Evolutionary conservation across 2,797 vertebrate genomes (phyloP), one percentile per base, ranked within the genome.

Genomic region (Lithobates sylvaticus): DNA sequence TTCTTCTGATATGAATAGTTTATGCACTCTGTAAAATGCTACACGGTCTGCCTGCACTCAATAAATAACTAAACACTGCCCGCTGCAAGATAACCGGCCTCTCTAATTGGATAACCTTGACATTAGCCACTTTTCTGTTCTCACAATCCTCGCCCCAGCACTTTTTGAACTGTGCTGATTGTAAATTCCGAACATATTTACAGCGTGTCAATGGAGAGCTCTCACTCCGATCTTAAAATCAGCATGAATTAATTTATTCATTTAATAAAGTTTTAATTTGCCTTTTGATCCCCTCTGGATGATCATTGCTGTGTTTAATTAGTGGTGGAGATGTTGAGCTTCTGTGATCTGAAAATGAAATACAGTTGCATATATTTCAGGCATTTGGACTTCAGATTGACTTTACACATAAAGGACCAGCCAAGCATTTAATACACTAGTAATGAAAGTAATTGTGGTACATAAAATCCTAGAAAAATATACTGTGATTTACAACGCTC

Each of bases 211-310:
- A 44, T 68, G 77, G 50, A 73, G 81, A 87, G 44, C 81, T 83
- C 78, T 86, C 76, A 69, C 69, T 68, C 29, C 27, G 70, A 84
- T 84, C 74, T 81, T 81, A 58, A 81, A 83, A 78, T 50, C 81
- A 78, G 68, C 58, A 65, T 79, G 76, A 78, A 87, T 87, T 78
- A 84, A 84, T 84, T 83, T 87, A 87, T 87, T 83, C 81, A 84
- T 87, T 83, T 84, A 87, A 87, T 87, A 87, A 79, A 83, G 58
- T 87, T 87, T 84, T 87, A 87, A 87, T 87, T 87, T 87, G 76
- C 76, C 76, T 87, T 74, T 78, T 87, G 81, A 87, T 87, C 81
- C 81, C 65, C 81, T 75, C 72, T 58, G 81, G 86, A 87, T 84
- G 76, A 84, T 84, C 83, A 87, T 84, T 84, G 81, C 76, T 74